phyloP scores from a whole-genome alignment of 2,113 vertebrate species.

The Diadophis punctatus region DNA sequence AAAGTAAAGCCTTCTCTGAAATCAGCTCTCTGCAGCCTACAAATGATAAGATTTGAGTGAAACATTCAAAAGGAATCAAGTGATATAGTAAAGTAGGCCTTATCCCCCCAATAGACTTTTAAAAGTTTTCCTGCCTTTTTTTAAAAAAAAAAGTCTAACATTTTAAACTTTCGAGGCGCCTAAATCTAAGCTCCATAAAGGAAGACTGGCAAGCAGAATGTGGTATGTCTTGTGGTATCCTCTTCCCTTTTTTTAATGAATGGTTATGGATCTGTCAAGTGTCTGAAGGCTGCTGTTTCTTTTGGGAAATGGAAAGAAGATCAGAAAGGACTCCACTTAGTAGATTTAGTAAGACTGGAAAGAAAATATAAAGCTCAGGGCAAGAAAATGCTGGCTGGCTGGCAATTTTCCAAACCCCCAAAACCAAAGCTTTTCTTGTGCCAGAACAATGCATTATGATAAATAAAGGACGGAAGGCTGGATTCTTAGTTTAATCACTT shows the following conservation, averaged over 20 bases:
- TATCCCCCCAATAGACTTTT: not conserved
- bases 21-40: not conserved
- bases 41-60: not conserved
- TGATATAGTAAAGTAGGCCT: not conserved
- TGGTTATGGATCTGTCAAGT: slow-evolving; percentile 5
- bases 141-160: not conserved
- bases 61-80: not conserved
- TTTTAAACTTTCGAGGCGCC: not conserved
- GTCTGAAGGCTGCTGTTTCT: slow-evolving; percentile 27
- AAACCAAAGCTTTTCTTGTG: slow-evolving; percentile 59
- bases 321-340: not conserved
- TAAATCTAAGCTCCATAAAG: not conserved
- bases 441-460: slow-evolving; percentile 70
- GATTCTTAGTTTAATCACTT: slow-evolving; percentile 61
- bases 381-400: slow-evolving; percentile 61
- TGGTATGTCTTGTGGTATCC: slow-evolving; percentile 14
- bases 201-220: not conserved
- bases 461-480: slow-evolving; percentile 67
- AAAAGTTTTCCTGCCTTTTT: not conserved
- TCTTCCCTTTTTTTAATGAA: slow-evolving; percentile 13
- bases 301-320: slow-evolving; percentile 7
- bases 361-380: slow-evolving; percentile 49
- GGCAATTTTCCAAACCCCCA: slow-evolving; percentile 70
- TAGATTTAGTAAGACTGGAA: slow-evolving; percentile 31
- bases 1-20: not conserved